Percentiles rank a stretch among this genome's conserved stretches.
These are phyloP conservation scores for Indicator indicator DNA, from an alignment of 2,113 vertebrate species.

Conservation along the genomic window DNA sequence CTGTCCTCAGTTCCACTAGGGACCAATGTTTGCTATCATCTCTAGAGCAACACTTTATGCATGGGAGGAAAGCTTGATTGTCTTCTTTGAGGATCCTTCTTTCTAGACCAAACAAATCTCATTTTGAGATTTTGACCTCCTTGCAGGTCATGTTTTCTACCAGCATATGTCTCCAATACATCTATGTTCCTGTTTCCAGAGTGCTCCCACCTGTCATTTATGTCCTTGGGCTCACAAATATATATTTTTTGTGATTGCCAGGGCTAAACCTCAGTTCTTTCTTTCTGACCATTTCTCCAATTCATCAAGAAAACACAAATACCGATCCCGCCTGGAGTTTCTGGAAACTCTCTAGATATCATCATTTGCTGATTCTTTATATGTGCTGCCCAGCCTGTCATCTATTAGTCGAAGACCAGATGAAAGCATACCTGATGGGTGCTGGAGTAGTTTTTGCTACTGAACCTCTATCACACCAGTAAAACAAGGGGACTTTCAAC, in stretches of 20 bases:
- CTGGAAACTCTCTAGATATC: neutral
- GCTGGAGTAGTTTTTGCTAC: neutral
- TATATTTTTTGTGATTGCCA: neutral
- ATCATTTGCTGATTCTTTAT: fast-evolving
- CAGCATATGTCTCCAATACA: neutral
- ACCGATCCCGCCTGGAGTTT: neutral
- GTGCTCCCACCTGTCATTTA: neutral
- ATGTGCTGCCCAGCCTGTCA: neutral
- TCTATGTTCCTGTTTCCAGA: neutral
- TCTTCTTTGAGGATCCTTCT: neutral
- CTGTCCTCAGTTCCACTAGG: neutral
- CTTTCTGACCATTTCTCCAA: neutral
- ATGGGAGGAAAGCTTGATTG: neutral
- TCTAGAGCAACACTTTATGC: neutral
- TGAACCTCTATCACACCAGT: neutral
- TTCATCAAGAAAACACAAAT: neutral
- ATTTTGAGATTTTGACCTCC: neutral
- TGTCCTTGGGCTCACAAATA: neutral
- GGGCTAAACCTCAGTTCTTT: neutral
- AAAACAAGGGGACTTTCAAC: neutral
- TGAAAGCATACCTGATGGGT: neutral
- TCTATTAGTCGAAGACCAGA: neutral
- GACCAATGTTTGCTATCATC: neutral
- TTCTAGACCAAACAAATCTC: neutral
- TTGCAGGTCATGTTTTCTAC: neutral